These are phyloP conservation scores for Exephanes ischioxanthus DNA, from an alignment of 2,888 invertebrate species.

Conservation along the genomic window DNA sequence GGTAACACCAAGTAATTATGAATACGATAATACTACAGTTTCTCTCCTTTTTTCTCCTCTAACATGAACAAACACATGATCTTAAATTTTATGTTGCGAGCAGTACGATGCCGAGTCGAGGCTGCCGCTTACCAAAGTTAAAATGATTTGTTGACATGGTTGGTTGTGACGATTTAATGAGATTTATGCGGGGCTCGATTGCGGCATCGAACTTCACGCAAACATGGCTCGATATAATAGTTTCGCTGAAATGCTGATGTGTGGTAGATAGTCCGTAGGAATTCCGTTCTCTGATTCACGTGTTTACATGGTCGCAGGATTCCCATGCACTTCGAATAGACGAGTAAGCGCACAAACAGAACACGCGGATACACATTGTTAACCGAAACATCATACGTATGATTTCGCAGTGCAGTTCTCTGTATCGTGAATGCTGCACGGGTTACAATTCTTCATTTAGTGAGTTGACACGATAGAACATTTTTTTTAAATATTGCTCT, in stretches of 20 bases:
- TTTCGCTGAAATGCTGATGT: conserved; percentile 78
- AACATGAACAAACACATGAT: conserved; percentile 24
- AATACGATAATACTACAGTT: conserved; percentile 40
- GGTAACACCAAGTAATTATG: conserved; percentile 38
- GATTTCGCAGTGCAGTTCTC: conserved; percentile 24
- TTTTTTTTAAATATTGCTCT: neutral
- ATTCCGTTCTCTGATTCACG: conserved; percentile 63
- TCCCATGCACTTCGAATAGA: conserved; percentile 68
- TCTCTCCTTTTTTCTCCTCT: neutral
- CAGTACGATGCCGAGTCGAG: conserved; percentile 53
- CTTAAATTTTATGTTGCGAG: conserved; percentile 64
- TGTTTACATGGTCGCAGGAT: conserved; percentile 63
- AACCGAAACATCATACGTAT: conserved; percentile 31
- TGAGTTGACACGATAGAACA: neutral
- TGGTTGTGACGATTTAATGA: neutral
- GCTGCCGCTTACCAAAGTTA: neutral
- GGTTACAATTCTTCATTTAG: conserved; percentile 17
- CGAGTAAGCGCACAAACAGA: conserved; percentile 65
- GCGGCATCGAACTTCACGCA: conserved; percentile 74
- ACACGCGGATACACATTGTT: conserved; percentile 31
- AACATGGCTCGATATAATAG: conserved; percentile 72
- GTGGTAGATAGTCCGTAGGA: conserved; percentile 77
- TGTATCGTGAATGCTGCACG: conserved; percentile 30
- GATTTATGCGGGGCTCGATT: conserved; percentile 10
- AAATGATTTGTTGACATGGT: neutral